Evolutionary conservation across 30 jellyfish, hydroid and myxozoan species (phyloP).

Genomic region (Turritopsis rubra): DNA sequence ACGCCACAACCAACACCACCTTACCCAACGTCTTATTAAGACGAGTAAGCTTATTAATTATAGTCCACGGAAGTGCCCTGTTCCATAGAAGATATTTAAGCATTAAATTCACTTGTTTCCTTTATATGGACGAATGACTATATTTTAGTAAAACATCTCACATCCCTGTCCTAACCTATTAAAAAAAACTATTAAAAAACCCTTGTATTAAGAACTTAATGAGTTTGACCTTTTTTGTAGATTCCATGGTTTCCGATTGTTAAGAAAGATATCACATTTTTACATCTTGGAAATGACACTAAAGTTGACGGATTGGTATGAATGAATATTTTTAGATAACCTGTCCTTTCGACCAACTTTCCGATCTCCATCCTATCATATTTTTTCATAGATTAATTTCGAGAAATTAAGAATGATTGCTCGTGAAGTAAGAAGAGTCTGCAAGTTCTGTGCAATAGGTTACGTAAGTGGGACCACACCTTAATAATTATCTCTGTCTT

Average conservation of each 20-base stretch:
- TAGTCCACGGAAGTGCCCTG: no score
- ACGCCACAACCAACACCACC: neutral
- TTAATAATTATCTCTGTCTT: neutral
- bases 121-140: no score
- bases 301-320: conserved; percentile 95
- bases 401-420: conserved; percentile 97
- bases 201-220: no score
- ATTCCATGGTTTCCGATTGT: conserved; percentile 96
- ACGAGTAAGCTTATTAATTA: no score
- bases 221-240: conserved; percentile 39
- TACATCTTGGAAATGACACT: conserved; percentile 90
- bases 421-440: conserved; percentile 87
- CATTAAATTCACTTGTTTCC: no score
- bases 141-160: no score
- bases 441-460: conserved; percentile 97
- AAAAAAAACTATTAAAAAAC: no score
- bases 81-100: no score
- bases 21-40: conserved; percentile 1
- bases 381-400: conserved; percentile 60
- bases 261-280: conserved; percentile 81
- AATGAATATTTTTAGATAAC: neutral
- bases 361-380: no score
- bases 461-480: conserved; percentile 57
- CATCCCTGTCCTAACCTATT: no score
- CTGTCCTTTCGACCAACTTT: no score